Conservation (phyloP, 2,888 invertebrate species). For the Elegia similella region DNA sequence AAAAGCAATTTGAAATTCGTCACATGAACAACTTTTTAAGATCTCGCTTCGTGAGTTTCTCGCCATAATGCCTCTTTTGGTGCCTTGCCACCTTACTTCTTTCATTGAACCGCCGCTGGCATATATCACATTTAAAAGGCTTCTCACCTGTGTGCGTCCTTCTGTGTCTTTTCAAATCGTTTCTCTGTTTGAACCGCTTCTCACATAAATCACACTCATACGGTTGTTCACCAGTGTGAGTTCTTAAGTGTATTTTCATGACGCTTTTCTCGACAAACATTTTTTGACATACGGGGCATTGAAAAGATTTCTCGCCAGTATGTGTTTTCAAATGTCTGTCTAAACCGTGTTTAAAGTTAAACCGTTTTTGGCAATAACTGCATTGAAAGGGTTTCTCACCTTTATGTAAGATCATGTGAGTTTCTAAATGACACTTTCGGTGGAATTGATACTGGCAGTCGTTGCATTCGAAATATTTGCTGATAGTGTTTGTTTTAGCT, state of each 20-base stretch:
- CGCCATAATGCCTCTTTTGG: background rate
- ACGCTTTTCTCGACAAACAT: background rate
- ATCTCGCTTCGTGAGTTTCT: constrained; percentile 4
- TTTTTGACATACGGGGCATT: background rate
- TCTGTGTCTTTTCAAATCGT: background rate
- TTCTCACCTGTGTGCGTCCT: background rate
- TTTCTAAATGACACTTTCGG: background rate
- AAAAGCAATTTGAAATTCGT: background rate
- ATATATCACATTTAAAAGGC: constrained; percentile 5
- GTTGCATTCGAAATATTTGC: constrained; percentile 1
- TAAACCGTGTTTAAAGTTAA: background rate
- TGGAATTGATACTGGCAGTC: background rate
- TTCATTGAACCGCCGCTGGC: background rate
- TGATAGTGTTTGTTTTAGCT: background rate
- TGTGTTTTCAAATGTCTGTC: background rate
- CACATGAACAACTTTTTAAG: background rate
- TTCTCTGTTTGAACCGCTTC: background rate
- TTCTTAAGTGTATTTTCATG: background rate
- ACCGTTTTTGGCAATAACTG: background rate
- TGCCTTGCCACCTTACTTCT: background rate
- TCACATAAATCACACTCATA: background rate
- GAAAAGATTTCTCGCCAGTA: background rate
- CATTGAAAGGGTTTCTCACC: background rate
- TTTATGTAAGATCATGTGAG: background rate
- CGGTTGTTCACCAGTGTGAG: background rate